Evolutionary conservation across 1,140 invertebrate genomes (phyloP).

Genomic region (Polyergus mexicanus): DNA sequence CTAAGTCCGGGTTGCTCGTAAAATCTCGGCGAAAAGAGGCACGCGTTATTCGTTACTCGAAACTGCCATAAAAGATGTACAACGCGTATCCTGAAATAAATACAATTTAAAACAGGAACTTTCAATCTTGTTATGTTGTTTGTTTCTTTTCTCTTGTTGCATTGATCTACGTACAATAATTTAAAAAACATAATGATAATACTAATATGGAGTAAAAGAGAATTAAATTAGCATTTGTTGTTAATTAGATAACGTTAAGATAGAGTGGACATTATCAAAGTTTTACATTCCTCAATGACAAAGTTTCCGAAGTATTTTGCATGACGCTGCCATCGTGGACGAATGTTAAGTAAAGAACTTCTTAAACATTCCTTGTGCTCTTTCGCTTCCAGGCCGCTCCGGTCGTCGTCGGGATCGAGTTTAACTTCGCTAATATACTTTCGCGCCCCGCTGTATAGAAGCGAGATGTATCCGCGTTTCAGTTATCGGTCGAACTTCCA

Average conservation of each 20-base stretch:
- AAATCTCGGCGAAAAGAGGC: conserved; percentile 44
- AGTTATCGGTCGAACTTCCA: conserved; percentile 57
- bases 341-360: conserved; percentile 56
- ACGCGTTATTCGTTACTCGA: conserved; percentile 47
- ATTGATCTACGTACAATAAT: not conserved
- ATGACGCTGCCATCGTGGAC: conserved; percentile 49
- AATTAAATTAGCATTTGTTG: conserved; percentile 21
- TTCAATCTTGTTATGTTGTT: not conserved
- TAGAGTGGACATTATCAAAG: conserved; percentile 25
- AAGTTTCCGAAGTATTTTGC: conserved; percentile 57
- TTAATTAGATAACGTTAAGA: conserved; percentile 48
- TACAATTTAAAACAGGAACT: conserved; percentile 3
- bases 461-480: conserved; percentile 62
- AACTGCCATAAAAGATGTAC: conserved; percentile 42
- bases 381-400: conserved; percentile 33
- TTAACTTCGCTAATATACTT: conserved; percentile 64
- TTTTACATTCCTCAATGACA: conserved; percentile 45
- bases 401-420: conserved; percentile 54
- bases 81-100: conserved; percentile 1
- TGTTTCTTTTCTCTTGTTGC: not conserved
- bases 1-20: conserved; percentile 47
- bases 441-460: conserved; percentile 58
- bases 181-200: not conserved
- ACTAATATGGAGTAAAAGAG: not conserved
- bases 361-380: conserved; percentile 62